A percentile compares a stretch with the other conserved stretches of the same genome.
Evolutionary conservation across 2,888 invertebrate species (phyloP).

Genomic region (Phania funesta): DNA sequence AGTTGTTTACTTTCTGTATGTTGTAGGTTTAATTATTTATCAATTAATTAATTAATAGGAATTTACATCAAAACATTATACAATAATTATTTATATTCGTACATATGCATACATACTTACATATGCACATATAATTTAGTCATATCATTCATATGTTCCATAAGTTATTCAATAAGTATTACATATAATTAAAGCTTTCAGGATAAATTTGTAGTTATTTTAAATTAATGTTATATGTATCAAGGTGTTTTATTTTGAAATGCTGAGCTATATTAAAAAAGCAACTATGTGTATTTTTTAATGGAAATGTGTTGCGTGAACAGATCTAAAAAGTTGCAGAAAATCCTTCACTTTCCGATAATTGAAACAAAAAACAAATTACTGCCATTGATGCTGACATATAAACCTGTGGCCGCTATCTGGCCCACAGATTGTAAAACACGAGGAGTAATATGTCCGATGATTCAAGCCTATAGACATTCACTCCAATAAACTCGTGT

Average conservation of each 20-base stretch:
- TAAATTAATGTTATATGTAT: neutral
- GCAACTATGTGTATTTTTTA: no score
- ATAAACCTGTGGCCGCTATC: no score
- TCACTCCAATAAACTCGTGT: no score
- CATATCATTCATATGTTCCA: neutral
- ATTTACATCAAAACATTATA: constrained; percentile 64
- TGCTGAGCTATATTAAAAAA: no score
- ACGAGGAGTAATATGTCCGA: no score
- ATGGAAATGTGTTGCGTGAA: no score
- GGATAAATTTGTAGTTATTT: constrained; percentile 53
- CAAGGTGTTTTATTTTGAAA: neutral
- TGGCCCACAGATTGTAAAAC: no score
- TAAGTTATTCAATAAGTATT: constrained; percentile 11
- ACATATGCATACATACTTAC: neutral
- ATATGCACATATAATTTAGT: neutral
- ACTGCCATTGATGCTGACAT: no score
- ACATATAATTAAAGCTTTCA: constrained; percentile 60
- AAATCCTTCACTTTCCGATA: no score
- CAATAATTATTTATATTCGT: constrained; percentile 54
- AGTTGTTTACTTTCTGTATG: neutral
- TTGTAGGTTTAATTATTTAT: constrained; percentile 15
- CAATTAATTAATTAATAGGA: constrained; percentile 38
- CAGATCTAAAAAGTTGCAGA: no score
- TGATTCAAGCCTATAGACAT: no score
- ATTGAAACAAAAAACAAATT: no score